Base-by-base conservation (phyloP, 2,888 invertebrate genomes). In the Bellardia pandia region DNA sequence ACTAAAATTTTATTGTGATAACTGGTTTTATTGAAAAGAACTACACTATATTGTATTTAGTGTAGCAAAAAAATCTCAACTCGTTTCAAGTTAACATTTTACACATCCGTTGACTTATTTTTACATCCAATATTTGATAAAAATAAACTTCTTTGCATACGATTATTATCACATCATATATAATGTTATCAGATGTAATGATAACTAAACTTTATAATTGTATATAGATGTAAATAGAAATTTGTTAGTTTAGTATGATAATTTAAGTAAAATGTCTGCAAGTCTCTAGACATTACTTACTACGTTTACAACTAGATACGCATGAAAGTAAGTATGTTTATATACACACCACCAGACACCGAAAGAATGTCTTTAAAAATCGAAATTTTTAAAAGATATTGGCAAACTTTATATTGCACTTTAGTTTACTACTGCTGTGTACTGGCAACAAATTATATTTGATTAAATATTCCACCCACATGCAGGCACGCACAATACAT, bases 101-200 rank as follows among this genome's bases (percentile, higher is more conserved):
- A 13, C 13, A 9, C 8, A 4, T 40, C 23, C 45, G 23, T 9
- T 16, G 37, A 40, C 14, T 62, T n/a, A 37, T 2, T 42, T 40
- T 0, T 37, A 66, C 45, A 56, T 48, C 56, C 11, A 74, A 48
- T 74, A 68, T 37, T 14, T 7, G 11, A 5, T 42, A 75, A 45
- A 53, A 23, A n/a, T 13, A 40, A 60, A 75, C 51, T 68, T 9
- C 1, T 48, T 11, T 40, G 45, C 51, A 16, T 72, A 23, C 48
- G n/a, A 48, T 75, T 72, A 78, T 74, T 78, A 84, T 84, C 83
- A 58, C 77, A 72, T 84, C 64, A 66, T 77, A 72, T 58, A 64
- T 74, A 84, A 84, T 77, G 40, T 60, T 60, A 72, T 78, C 72
- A 78, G 13, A 84, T 78, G 51, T 84, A 84, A 78, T 83, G 71